These are phyloP conservation scores for Epiblema foenella DNA, from an alignment of 2,888 invertebrate species.

Conservation along the genomic window DNA sequence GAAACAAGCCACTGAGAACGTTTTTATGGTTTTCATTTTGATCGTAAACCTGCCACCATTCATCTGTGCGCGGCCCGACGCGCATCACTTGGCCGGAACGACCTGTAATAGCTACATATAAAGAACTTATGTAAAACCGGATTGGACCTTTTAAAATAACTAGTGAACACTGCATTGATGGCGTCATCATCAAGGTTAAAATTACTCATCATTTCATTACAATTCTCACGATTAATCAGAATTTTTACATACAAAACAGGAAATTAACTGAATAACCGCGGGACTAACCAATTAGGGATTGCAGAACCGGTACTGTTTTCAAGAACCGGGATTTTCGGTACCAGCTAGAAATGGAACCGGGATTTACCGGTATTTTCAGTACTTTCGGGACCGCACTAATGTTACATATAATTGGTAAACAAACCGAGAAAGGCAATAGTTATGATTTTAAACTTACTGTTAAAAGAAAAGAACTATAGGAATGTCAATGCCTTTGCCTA, in stretches of 20 bases:
- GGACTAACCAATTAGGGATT: too few relatives aligned
- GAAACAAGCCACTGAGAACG: background rate
- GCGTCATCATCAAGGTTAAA: conserved; percentile 3
- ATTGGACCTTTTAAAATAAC: conserved; percentile 6
- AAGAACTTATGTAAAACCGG: conserved; percentile 7
- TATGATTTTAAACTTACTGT: too few relatives aligned
- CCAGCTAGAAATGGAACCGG: too few relatives aligned
- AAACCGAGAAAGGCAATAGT: too few relatives aligned
- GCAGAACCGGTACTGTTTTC: too few relatives aligned
- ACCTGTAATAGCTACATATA: conserved; percentile 7
- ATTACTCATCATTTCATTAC: conserved; percentile 1
- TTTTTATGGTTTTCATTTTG: conserved; percentile 10
- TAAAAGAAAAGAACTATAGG: too few relatives aligned
- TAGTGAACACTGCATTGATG: conserved; percentile 2
- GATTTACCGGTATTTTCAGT: too few relatives aligned
- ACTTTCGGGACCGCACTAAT: too few relatives aligned
- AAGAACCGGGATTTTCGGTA: too few relatives aligned
- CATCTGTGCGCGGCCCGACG: background rate
- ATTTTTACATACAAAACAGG: background rate
- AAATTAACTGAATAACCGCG: background rate
- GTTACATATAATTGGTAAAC: too few relatives aligned
- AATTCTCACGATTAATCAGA: conserved; percentile 1
- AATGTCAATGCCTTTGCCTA: too few relatives aligned
- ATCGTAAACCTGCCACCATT: conserved; percentile 16
- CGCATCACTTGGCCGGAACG: conserved; percentile 2